phyloP scores from a whole-genome alignment of 2,888 invertebrate genomes.

The Watsonalla binaria region DNA sequence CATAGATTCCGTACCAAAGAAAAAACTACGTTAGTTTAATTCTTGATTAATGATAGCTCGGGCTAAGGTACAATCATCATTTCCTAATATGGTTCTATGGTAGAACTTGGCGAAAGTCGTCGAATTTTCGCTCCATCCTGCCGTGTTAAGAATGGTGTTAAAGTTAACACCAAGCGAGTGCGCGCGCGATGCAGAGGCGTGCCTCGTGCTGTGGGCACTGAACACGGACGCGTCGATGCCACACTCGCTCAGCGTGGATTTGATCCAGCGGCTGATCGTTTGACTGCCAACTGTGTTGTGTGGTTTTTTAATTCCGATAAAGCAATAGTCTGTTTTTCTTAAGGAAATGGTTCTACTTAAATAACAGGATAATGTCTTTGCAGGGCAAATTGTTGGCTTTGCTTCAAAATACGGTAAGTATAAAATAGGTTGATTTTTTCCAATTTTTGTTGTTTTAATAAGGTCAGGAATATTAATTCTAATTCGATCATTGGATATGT shows the following conservation, averaged over 20 bases:
- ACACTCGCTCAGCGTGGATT: background rate
- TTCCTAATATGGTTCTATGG: background rate
- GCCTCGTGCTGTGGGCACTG: slow-evolving; percentile 6
- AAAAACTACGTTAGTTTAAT: too few relatives aligned
- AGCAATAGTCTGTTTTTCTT: too few relatives aligned
- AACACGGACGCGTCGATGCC: background rate
- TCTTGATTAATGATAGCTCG: too few relatives aligned
- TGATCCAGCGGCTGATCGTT: background rate
- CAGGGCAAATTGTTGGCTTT: background rate
- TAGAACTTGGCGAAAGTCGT: slow-evolving; percentile 1
- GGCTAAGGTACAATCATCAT: too few relatives aligned
- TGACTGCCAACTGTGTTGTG: background rate
- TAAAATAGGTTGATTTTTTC: background rate
- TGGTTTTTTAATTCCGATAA: background rate
- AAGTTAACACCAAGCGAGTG: background rate
- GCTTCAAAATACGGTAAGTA: background rate
- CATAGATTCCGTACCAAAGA: too few relatives aligned
- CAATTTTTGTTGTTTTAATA: background rate
- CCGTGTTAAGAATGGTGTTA: slow-evolving; percentile 6
- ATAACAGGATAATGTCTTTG: background rate
- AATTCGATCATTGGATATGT: background rate
- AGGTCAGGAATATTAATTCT: background rate
- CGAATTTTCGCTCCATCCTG: slow-evolving; percentile 7
- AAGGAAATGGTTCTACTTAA: background rate
- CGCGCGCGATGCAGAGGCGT: slow-evolving; percentile 7